These are phyloP conservation scores for Campoplex capitator DNA, from an alignment of 2,888 invertebrate genomes.

Conservation along the genomic window DNA sequence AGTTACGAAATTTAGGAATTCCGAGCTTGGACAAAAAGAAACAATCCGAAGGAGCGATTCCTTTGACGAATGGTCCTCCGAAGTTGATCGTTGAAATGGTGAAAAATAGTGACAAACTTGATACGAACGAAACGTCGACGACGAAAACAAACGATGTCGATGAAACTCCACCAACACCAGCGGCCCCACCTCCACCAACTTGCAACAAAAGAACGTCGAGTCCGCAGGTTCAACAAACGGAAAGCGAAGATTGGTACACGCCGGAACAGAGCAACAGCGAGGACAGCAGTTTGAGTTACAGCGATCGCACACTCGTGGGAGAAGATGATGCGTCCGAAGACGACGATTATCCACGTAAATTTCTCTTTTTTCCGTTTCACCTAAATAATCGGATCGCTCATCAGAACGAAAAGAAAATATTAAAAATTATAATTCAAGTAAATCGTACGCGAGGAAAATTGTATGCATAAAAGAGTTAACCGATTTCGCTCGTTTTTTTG, in stretches of 20 bases:
- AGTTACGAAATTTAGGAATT: conserved; percentile 85
- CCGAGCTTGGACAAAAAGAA: conserved; percentile 83
- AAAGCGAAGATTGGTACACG: conserved; percentile 79
- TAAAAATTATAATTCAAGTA: too few relatives aligned
- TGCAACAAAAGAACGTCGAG: conserved; percentile 51
- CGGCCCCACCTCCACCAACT: background rate
- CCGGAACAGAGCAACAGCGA: conserved; percentile 90
- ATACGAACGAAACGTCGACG: conserved; percentile 46
- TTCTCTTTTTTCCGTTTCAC: background rate
- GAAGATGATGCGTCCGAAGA: conserved; percentile 87
- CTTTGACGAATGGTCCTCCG: conserved; percentile 69
- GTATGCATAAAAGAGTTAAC: too few relatives aligned
- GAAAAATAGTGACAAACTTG: conserved; percentile 29
- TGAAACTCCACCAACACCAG: conserved; percentile 17
- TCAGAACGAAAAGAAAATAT: too few relatives aligned
- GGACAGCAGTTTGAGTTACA: conserved; percentile 91
- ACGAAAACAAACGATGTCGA: conserved; percentile 40
- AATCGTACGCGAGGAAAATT: too few relatives aligned
- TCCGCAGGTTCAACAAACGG: conserved; percentile 53
- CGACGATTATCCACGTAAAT: conserved; percentile 75
- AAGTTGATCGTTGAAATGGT: conserved; percentile 71
- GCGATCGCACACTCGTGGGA: conserved; percentile 89
- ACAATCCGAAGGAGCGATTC: conserved; percentile 68
- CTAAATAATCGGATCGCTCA: too few relatives aligned
- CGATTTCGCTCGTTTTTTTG: background rate